Evolutionary conservation across 2,113 vertebrate genomes (phyloP), one percentile per base, ranked within the genome.

Genomic region (Trematomus loennbergii): DNA sequence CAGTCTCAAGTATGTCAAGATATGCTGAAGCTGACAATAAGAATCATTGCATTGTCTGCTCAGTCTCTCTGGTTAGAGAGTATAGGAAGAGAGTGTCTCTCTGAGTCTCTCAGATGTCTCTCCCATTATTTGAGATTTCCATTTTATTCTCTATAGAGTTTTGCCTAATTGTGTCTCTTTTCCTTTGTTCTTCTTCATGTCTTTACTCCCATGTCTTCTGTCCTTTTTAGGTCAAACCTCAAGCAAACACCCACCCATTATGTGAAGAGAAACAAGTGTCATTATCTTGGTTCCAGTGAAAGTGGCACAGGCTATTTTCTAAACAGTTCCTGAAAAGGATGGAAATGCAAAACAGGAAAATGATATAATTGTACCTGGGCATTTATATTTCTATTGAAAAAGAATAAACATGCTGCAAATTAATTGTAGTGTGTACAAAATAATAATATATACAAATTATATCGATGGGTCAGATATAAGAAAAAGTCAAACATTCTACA

Each of bases 11-110:
- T 18, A 25, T 61, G 36, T 72, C 36, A 71, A 69, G 85, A 58
- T 29, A 66, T 48, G 66, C 13, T 69, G 3, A 63, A 52, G 22
- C 45, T 74, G 60, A 72, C 59, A 75, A 84, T 55, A n/a, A 79
- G 36, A 77, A 75, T 68, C 22, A 54, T 22, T 64, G 49, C 40
- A 52, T 48, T 67, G 25, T 70, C 18, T 61, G 49, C 12, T 0
- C 29, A 2, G 52, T 17, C n/a, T 57, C 53, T 54, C 72, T 61
- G 40, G 45, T 70, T 64, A 86, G 45, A 77, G 25, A 20, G 53
- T n/a, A 16, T 22, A 22, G 4, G 45, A 70, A 45, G 46, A 79
- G 7, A 63, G 9, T 13, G 9, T 55, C 67, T 69, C 33, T 18
- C 33, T 46, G 76, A 71, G 11, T 55, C 67, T 69, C 33, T 18